Base-by-base conservation (phyloP, 2,888 invertebrate species). In the Campopleginae sp. region DNA sequence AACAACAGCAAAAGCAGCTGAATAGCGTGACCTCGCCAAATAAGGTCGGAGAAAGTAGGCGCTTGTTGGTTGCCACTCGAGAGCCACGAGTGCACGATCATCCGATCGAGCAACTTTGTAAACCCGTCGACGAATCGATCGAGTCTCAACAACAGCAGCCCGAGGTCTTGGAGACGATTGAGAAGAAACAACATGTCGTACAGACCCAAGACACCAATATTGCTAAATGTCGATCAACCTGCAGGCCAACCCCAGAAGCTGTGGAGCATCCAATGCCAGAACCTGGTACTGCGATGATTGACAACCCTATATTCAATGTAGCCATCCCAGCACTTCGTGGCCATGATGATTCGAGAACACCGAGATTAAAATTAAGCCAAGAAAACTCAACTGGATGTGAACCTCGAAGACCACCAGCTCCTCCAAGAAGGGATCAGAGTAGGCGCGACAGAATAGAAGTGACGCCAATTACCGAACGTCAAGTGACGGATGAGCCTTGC, bases 1-100 rank as follows among this genome's bases (percentile, higher is more conserved):
- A 83, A 42, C 84, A 84, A 78, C 82, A 86, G 84, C 88, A 84
- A 74, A 88, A 87, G 86, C 88, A 87, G 44, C 86, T 84, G 89
- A 86, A 85, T 83, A 87, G 74, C 79, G 80, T 87, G 88, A 89
- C 89, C 88, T 88, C 89, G 33, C 90, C 90, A 89, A 92, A 90
- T 90, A 92, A 92, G 90, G 91, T 90, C 82, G 87, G 89, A 88
- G 91, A 92, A 90, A 91, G 91, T 89, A 89, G 90, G 88, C 89
- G 87, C 85, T 88, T 80, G 81, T 68, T 83, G 54, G 82, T 79
- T 74, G 84, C 80, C 44, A 54, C 68, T 87, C 88, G 86, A 84
- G 86, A 85, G 71, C 82, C 87, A 86, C 89, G 89, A 89, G 77
- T 87, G 86, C 71, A 51, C 74, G 81, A 82, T 10, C 74, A 77